Evolutionary conservation across 2,888 invertebrate genomes (phyloP).

Genomic region (Elmis aenea): DNA sequence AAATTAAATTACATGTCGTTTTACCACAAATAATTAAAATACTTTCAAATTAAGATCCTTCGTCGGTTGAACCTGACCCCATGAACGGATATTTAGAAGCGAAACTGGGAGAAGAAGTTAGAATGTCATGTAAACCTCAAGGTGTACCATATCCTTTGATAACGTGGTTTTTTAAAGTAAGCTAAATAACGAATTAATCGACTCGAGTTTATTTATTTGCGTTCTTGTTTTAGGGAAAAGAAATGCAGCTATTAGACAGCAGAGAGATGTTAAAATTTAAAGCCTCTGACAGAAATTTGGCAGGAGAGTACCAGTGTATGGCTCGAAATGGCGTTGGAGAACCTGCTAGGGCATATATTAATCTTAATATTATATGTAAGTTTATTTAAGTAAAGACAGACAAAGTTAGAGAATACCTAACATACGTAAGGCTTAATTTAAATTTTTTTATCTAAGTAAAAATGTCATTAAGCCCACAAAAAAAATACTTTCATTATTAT

Average conservation of each 20-base stretch:
- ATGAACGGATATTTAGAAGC: constrained; percentile 67
- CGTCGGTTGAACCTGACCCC: constrained; percentile 62
- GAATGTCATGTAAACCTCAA: constrained; percentile 65
- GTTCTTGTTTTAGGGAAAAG: constrained; percentile 59
- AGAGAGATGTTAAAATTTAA: constrained; percentile 59
- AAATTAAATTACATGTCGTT: too few relatives aligned
- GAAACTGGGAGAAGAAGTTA: constrained; percentile 67
- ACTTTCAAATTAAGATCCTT: constrained; percentile 53
- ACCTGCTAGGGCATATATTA: constrained; percentile 61
- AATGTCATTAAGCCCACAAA: too few relatives aligned
- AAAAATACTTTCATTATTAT: too few relatives aligned
- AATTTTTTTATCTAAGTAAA: too few relatives aligned
- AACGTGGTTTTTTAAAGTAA: constrained; percentile 61
- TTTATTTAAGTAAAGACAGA: constrained; percentile 15
- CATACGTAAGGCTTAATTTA: too few relatives aligned
- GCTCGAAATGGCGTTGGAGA: constrained; percentile 73
- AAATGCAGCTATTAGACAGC: constrained; percentile 57
- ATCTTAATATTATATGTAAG: constrained; percentile 69
- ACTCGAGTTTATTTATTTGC: background rate
- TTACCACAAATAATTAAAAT: too few relatives aligned
- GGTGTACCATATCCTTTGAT: constrained; percentile 71
- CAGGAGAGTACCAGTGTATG: constrained; percentile 68
- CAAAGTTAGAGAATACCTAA: too few relatives aligned
- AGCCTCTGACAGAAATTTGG: constrained; percentile 60
- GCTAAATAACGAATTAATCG: too few relatives aligned